These are phyloP conservation scores for Salticus scenicus DNA, from an alignment of 2,888 invertebrate genomes.

Conservation along the genomic window DNA sequence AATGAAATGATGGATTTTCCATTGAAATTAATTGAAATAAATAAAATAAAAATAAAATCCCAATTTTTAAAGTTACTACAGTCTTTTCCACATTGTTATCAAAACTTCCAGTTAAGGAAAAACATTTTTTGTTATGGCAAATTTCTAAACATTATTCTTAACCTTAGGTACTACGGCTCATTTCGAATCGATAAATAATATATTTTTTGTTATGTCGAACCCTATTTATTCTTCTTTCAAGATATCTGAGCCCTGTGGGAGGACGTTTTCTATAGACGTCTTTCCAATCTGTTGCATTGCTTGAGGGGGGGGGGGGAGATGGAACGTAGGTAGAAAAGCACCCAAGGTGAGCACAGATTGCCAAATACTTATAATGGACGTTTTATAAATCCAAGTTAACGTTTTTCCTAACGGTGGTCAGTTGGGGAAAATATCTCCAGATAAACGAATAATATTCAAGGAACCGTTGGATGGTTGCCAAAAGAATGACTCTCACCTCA, in stretches of 20 bases:
- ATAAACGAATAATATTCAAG: slow-evolving; percentile 1
- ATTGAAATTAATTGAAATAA: no score
- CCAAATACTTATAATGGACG: not conserved
- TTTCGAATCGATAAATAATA: no score
- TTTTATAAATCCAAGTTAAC: not conserved
- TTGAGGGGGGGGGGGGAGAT: not conserved
- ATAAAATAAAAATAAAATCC: no score
- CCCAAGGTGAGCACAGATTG: slow-evolving; percentile 16
- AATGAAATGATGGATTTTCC: no score
- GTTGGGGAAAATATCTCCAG: slow-evolving; percentile 27
- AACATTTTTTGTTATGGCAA: no score
- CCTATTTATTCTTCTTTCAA: no score
- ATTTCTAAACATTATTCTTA: no score
- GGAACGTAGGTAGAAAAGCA: not conserved
- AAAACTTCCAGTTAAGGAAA: no score
- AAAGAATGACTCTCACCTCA: slow-evolving; percentile 40
- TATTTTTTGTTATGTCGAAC: not conserved
- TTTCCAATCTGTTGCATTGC: no score
- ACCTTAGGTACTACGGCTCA: no score
- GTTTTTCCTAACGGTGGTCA: not conserved
- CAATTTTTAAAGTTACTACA: no score
- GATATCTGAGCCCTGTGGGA: not conserved
- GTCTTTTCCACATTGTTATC: no score
- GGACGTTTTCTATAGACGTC: not conserved
- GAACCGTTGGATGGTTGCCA: slow-evolving; percentile 54